These are phyloP conservation scores for Eurystomus gularis DNA, from an alignment of 2,113 vertebrate genomes.

Conservation along the genomic window DNA sequence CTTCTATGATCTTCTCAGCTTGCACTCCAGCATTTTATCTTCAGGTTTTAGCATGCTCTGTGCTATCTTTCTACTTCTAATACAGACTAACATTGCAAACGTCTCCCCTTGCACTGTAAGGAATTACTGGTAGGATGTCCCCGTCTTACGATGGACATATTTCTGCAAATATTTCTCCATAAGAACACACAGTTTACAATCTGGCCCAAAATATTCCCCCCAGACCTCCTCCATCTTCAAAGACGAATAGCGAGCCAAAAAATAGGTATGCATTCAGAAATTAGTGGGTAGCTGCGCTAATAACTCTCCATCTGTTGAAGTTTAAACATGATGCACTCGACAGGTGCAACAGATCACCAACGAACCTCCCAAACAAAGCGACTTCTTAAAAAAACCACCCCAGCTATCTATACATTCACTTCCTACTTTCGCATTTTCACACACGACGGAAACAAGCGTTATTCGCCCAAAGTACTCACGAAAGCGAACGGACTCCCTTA, in stretches of 20 bases:
- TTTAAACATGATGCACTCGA: background rate
- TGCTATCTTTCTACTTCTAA: background rate
- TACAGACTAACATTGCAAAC: background rate
- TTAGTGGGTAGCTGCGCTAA: background rate
- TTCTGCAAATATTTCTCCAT: background rate
- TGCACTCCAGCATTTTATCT: background rate
- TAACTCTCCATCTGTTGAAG: background rate
- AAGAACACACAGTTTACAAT: background rate
- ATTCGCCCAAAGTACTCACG: background rate
- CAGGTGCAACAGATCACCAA: background rate
- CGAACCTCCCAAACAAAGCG: background rate
- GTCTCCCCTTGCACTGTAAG: background rate
- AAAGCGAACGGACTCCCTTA: rapidly evolving
- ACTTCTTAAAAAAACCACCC: background rate
- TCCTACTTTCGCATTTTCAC: background rate
- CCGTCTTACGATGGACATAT: background rate
- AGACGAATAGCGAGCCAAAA: background rate
- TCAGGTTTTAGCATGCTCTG: background rate
- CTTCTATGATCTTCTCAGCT: background rate
- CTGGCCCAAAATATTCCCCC: background rate
- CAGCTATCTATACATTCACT: background rate
- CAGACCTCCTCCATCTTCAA: background rate
- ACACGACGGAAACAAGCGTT: background rate
- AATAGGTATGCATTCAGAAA: background rate
- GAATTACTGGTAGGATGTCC: background rate